phyloP scores from a whole-genome alignment of 2,888 invertebrate genomes.

The Nezara viridula region DNA sequence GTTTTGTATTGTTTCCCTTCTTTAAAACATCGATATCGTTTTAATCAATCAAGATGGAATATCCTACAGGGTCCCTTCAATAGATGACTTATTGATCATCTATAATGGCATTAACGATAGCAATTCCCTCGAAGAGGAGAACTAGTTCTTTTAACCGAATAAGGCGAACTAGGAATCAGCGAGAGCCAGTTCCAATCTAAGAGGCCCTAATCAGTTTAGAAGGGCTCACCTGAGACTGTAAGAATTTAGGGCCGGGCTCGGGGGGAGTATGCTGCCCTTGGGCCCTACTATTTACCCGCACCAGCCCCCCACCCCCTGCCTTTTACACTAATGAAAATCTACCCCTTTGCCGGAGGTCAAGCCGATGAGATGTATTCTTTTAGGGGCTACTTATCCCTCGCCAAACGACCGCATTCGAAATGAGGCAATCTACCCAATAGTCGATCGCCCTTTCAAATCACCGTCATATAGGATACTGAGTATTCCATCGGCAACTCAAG shows the following conservation, averaged over 20 bases:
- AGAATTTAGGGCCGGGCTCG: constrained; percentile 15
- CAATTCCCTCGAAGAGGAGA: not conserved
- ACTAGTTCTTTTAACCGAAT: constrained; percentile 26
- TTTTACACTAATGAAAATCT: constrained; percentile 51
- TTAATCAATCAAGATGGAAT: too few relatives aligned
- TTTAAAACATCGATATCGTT: too few relatives aligned
- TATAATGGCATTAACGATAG: not conserved
- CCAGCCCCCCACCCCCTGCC: not conserved
- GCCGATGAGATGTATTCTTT: constrained; percentile 46
- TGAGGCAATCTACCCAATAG: constrained; percentile 40
- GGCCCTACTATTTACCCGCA: constrained; percentile 37
- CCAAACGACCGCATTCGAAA: constrained; percentile 14
- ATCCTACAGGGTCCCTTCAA: not conserved
- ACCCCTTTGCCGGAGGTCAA: constrained; percentile 30
- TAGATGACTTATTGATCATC: not conserved
- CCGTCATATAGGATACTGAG: not conserved
- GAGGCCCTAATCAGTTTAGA: constrained; percentile 44
- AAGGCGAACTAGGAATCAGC: not conserved
- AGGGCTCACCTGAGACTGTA: constrained; percentile 32
- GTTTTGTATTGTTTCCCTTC: too few relatives aligned
- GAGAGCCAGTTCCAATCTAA: constrained; percentile 23
- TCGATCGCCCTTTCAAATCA: not conserved
- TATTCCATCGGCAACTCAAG: not conserved
- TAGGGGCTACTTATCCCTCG: not conserved
- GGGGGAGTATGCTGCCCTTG: constrained; percentile 19